phyloP scores from a whole-genome alignment of 2,888 invertebrate species.

The Mesopsocus fuscifrons region DNA sequence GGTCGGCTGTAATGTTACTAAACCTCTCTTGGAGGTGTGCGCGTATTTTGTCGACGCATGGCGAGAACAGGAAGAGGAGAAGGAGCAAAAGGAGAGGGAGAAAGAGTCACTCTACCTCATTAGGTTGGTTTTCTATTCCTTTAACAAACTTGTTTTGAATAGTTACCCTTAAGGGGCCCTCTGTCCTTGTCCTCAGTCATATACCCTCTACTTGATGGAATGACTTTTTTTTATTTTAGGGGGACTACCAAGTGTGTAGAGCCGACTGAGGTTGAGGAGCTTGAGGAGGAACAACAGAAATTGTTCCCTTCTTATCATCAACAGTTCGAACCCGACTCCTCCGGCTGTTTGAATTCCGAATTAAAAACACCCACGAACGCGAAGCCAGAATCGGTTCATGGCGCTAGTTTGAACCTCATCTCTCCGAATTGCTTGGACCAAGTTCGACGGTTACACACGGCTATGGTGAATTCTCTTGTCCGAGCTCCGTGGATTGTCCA shows the following conservation, averaged over 20 bases:
- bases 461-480: neutral
- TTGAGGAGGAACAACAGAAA: slow-evolving; percentile 40
- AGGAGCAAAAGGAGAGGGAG: slow-evolving; percentile 44
- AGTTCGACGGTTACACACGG: neutral
- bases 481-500: neutral
- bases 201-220: too few species aligned
- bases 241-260: slow-evolving; percentile 40
- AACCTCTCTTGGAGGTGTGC: neutral
- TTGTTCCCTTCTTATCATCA: slow-evolving; percentile 37
- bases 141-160: neutral
- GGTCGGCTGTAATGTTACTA: neutral
- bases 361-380: neutral
- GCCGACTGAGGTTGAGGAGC: slow-evolving; percentile 47
- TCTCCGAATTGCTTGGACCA: neutral
- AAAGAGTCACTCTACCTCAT: slow-evolving; percentile 55
- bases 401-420: too few species aligned
- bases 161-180: too few species aligned
- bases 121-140: slow-evolving; percentile 8
- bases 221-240: slow-evolving; percentile 15
- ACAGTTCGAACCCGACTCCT: slow-evolving; percentile 33
- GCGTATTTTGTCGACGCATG: slow-evolving; percentile 46
- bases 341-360: neutral
- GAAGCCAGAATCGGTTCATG: too few species aligned
- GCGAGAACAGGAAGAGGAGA: slow-evolving; percentile 52
- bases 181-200: too few species aligned